Evolutionary conservation across 2,113 vertebrate genomes (phyloP).

Genomic region (Rhinopomastus cyanomelas): DNA sequence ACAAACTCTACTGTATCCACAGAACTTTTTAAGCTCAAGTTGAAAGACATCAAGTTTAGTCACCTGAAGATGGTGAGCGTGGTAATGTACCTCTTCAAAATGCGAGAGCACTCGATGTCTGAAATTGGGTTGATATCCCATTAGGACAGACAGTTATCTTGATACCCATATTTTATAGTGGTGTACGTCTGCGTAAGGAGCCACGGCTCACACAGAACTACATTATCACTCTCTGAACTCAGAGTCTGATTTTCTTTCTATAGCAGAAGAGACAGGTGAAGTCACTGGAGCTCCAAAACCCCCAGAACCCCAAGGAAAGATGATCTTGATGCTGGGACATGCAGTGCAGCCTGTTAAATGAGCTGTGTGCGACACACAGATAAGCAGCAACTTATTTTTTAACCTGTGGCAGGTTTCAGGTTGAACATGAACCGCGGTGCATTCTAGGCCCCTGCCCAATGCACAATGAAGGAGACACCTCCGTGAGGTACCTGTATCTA

Average conservation of each 20-base stretch:
- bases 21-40: background rate
- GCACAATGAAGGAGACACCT: background rate
- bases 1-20: background rate
- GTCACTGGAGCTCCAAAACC: background rate
- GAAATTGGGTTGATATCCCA: background rate
- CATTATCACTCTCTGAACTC: background rate
- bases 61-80: background rate
- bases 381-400: background rate
- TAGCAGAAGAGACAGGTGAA: background rate
- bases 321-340: no score
- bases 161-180: background rate
- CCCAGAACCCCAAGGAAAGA: background rate
- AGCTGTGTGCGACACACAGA: background rate
- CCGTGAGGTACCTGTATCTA: background rate
- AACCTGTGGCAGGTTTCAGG: background rate
- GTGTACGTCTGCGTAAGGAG: background rate
- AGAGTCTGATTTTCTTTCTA: background rate
- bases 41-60: background rate
- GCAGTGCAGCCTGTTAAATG: background rate
- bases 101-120: background rate
- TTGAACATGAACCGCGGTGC: background rate
- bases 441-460: background rate
- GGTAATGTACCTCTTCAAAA: background rate
- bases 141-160: background rate
- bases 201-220: background rate